These are phyloP conservation scores for Pachycephus smyrnensis DNA, from an alignment of 2,888 invertebrate genomes.

Conservation along the genomic window DNA sequence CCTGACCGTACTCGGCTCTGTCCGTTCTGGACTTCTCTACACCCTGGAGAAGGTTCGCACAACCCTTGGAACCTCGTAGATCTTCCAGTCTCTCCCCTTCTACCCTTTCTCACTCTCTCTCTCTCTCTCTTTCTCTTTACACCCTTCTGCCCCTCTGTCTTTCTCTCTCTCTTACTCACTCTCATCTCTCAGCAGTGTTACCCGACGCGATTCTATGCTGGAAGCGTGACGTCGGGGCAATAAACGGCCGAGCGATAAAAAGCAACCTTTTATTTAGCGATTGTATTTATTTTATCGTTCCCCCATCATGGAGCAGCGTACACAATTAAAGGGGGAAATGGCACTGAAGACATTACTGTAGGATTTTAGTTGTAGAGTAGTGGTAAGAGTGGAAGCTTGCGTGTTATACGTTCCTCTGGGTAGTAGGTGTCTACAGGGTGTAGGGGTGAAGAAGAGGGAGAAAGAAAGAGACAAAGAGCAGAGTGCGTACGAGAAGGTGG, in stretches of 20 bases:
- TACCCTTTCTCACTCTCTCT: not conserved
- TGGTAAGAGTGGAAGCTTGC: not conserved
- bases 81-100: not conserved
- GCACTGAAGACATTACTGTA: not conserved
- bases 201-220: conserved; percentile 23
- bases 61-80: not conserved
- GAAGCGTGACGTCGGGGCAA: conserved; percentile 28
- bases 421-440: not conserved
- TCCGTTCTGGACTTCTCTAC: not conserved
- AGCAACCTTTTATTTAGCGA: conserved; percentile 38
- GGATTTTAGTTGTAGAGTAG: not conserved
- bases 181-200: conserved; percentile 11
- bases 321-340: conserved; percentile 1
- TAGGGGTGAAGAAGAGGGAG: too few species aligned
- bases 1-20: not conserved
- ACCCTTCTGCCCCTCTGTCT: too few species aligned
- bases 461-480: not conserved
- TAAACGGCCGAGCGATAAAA: conserved; percentile 39
- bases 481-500: not conserved
- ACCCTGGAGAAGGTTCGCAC: not conserved
- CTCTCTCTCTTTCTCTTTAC: conserved; percentile 2
- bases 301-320: conserved; percentile 16
- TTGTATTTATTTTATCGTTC: conserved; percentile 39
- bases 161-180: conserved; percentile 6
- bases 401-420: not conserved